phyloP scores from a whole-genome alignment of 2,888 invertebrate species.

The Drosophila tripunctata region DNA sequence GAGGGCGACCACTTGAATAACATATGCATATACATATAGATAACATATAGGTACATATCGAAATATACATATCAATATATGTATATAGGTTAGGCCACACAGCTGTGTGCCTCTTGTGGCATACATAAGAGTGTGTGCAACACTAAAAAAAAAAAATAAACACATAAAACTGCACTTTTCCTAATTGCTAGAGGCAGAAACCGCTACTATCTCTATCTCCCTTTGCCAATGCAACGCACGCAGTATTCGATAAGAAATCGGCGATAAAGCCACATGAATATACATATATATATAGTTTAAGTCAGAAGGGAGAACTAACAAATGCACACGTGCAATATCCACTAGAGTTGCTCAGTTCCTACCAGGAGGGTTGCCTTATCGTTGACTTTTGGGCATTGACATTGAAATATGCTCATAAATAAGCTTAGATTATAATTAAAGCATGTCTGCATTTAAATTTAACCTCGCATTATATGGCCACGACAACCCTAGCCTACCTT shows the following conservation, averaged over 20 bases:
- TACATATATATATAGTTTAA: slow-evolving; percentile 28
- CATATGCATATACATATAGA: slow-evolving; percentile 20
- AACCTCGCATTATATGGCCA: not conserved
- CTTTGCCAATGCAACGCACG: slow-evolving; percentile 33
- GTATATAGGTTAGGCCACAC: slow-evolving; percentile 76
- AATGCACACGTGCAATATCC: slow-evolving; percentile 29
- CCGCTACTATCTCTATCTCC: not conserved
- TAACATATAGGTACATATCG: too few species aligned
- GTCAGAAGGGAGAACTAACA: slow-evolving; percentile 29
- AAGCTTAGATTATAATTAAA: not conserved
- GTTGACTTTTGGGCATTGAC: not conserved
- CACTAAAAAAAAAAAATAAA: slow-evolving; percentile 70
- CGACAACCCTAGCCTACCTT: slow-evolving; percentile 39
- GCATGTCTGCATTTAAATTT: not conserved
- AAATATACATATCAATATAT: slow-evolving; percentile 20
- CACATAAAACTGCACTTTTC: slow-evolving; percentile 80
- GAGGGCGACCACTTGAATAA: slow-evolving; percentile 48
- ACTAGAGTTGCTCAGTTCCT: not conserved
- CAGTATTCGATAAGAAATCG: slow-evolving; percentile 54
- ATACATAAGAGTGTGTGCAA: slow-evolving; percentile 41
- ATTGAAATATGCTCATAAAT: slow-evolving; percentile 7
- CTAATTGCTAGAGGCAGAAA: slow-evolving; percentile 70
- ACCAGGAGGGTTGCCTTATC: slow-evolving; percentile 3
- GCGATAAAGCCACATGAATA: slow-evolving; percentile 55
- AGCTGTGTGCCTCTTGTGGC: slow-evolving; percentile 55